Evolutionary conservation across 2,113 vertebrate genomes (phyloP).

Genomic region (Macrotis lagotis): DNA sequence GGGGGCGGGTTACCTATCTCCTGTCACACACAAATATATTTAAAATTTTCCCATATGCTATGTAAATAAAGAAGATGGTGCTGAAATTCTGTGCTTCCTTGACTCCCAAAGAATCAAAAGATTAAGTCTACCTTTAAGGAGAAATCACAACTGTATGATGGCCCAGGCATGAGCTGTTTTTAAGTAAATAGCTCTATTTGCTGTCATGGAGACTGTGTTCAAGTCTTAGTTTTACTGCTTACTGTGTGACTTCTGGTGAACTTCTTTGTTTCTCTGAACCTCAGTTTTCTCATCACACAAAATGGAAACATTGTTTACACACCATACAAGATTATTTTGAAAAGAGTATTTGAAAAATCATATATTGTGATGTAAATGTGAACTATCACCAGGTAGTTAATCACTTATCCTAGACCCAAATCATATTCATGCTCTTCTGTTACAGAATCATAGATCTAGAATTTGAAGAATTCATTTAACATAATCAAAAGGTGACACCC

Average conservation of each 20-base stretch:
- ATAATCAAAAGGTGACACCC: slow-evolving; percentile 8
- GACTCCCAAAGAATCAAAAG: slow-evolving; percentile 49
- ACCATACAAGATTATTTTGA: not conserved
- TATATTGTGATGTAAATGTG: not conserved
- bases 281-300: not conserved
- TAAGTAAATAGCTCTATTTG: not conserved
- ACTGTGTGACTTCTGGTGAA: not conserved
- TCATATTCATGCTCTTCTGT: slow-evolving; percentile 19
- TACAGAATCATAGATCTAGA: not conserved
- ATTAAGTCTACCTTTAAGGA: slow-evolving; percentile 52
- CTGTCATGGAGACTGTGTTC: not conserved
- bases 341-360: not conserved
- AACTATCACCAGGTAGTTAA: not conserved
- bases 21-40: slow-evolving; percentile 33
- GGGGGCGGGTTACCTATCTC: slow-evolving; percentile 26
- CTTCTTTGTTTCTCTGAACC: not conserved
- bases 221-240: not conserved
- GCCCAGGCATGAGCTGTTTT: slow-evolving; percentile 43
- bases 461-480: slow-evolving; percentile 1
- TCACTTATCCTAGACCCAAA: slow-evolving; percentile 62
- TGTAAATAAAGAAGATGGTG: slow-evolving; percentile 25
- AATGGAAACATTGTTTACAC: not conserved
- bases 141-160: slow-evolving; percentile 33
- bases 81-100: slow-evolving; percentile 7
- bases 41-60: slow-evolving; percentile 49